Base-by-base conservation (phyloP, 2,797 vertebrate species). In the Chrysocyon brachyurus region DNA sequence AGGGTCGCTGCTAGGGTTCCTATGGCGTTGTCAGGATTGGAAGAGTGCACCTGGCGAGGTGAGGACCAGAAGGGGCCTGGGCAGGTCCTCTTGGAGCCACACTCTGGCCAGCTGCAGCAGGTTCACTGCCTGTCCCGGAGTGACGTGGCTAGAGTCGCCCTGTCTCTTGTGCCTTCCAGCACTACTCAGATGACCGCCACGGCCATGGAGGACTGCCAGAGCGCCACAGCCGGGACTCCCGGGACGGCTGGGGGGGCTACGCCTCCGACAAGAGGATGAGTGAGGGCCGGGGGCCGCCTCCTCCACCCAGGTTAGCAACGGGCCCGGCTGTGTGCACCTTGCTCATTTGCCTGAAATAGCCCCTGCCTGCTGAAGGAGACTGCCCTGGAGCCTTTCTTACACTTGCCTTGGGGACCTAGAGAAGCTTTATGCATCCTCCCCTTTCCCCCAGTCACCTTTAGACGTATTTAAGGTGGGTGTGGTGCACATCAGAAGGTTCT, bases 141-240 rank as follows among this genome's bases (percentile, higher is more conserved):
- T 12, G 5, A 33, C 0, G 0, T 26, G 68, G 14, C 57, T 31
- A 6, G 79, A 75, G 54, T 86, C 1, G 0, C 16, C 73, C 0
- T 28, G 26, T 64, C 22, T 59, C 5, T 0, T 81, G 90, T 97
- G 63, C 87, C 79, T 95, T 97, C 2, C 97, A 99, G 99, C 99
- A 99, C 97, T 99, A 99, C 91, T 98, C 99, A 0, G 99, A 99
- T 0, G 98, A 99, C n/a, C 98, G 99, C 56, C 98, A 98, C 0
- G 9, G 95, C 85, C 97, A 96, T 0, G 92, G 95, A 5, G 98
- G 98, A 3, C 98, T 97, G 0, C 98, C 98, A 0, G 99, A 99
- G 3, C 99, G 99, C 81, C 99, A 99, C 12, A 96, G 98, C 68
- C 98, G 99, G 96, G 99, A 99, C 79, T 97, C 98, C 1, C 98